Evolutionary conservation across 37 sponge, comb jelly and placozoan genomes (phyloP), one percentile per base, ranked within the genome.

Genomic region (Agelas oroides): DNA sequence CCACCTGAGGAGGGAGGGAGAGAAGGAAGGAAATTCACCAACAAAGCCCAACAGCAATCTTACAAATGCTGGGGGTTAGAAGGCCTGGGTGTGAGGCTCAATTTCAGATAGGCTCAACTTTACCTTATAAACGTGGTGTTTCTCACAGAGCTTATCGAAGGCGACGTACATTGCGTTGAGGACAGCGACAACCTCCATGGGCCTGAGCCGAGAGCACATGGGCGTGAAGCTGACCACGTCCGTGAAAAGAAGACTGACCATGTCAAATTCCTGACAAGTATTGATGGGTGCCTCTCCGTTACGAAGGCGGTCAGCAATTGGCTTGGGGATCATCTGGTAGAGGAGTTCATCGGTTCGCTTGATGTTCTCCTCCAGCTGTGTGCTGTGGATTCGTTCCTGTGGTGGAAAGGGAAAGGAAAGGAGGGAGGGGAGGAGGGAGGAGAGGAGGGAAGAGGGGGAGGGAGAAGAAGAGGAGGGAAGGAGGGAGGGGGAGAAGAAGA

Each of bases 171-270:
- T 77, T 28, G 86, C 86, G 69, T 94, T 89, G 70, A 94, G 71
- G 40, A 94, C 81, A 70, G 83, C 77, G 60, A 94, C 86, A 13
- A 91, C 92, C 63, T 86, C 78, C 82, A 81, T 81, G 15, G 94
- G 94, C 24, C 74, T 56, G 56, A 86, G 86, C 2, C 81, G 64
- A 15, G 79, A 70, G 65, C 95, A 91, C 82, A 94, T 91, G 0
- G 95, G 92, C 27, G 95, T 94, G 83, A 94, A 94, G 39, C 92
- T 88, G 58, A 94, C 95, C 30, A 94, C 91, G 65, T 94, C 95
- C 59, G 86, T 88, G 79, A 94, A 94, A 37, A 91, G 70, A n/a
- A 94, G 81, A 17, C 81, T 70, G 64, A 94, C 95, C 65, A 55
- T 65, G 19, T 70, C 35, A 40, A 88, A 91, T 69, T 70, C 82